Evolutionary conservation across 2,113 vertebrate species (phyloP).

Genomic region (Pachypanchax playfairii): DNA sequence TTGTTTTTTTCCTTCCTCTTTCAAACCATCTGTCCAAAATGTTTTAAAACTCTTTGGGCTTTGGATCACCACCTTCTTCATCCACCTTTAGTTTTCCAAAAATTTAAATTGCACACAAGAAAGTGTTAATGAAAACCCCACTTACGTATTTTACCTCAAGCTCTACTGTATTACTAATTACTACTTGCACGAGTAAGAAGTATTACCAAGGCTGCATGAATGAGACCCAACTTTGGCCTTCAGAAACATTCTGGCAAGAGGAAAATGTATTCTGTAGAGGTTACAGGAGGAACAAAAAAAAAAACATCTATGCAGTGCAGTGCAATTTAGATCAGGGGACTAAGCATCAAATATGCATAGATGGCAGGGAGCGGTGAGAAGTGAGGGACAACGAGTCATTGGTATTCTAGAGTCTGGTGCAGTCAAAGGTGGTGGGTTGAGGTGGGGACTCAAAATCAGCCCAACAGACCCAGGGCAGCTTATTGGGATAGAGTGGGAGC

Average conservation of each 20-base stretch:
- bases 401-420: constrained; percentile 67
- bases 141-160: not conserved
- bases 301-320: not conserved
- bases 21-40: no score
- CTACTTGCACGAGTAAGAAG: not conserved
- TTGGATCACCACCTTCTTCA: no score
- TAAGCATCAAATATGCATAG: constrained; percentile 67
- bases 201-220: not conserved
- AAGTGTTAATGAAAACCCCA: not conserved
- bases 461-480: constrained; percentile 71
- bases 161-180: not conserved
- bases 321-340: constrained; percentile 64
- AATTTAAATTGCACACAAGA: no score
- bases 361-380: constrained; percentile 55
- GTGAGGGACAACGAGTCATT: constrained; percentile 66
- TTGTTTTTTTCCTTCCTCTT: no score
- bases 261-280: constrained; percentile 33
- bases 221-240: constrained; percentile 4
- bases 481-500: constrained; percentile 70
- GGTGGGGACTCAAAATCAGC: constrained; percentile 65
- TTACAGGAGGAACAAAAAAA: constrained; percentile 41
- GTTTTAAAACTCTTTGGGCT: no score
- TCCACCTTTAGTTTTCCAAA: no score
- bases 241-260: constrained; percentile 8
- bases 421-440: constrained; percentile 70